Evolutionary conservation across 2,113 vertebrate genomes (phyloP), one percentile per base, ranked within the genome.

Genomic region (Podocnemis expansa): DNA sequence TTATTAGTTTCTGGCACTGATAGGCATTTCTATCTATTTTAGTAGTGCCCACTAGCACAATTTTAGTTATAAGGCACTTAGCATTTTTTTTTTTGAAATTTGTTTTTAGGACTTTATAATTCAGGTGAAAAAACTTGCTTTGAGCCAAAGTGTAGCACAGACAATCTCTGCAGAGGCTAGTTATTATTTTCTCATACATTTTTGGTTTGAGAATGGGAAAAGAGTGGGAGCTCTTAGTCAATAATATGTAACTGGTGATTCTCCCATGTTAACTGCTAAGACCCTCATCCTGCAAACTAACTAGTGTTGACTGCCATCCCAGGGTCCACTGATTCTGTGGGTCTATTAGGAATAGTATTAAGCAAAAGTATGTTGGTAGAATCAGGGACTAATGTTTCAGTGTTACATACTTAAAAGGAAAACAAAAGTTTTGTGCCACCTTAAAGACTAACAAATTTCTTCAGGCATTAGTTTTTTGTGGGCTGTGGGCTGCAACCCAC

Each of bases 71-170:
- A 95, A 87, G 89, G 56, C 88, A 93, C 49, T 94, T 95, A 95
- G 89, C 24, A 49, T 96, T 97, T 97, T 96, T 84, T 96, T 84
- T 95, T 91, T 96, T 92, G 94, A 93, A 95, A 95, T 94, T 97
- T 78, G 94, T 90, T 96, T 87, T 93, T 81, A 85, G 51, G 89
- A 93, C 56, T 92, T 97, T 93, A 89, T 54, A 96, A 94, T 95
- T 96, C 93, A 94, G 89, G 83, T 95, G 87, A 95, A 96, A 94
- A 93, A 96, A 24, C 31, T 90, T 93, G 22, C 88, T 97, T 97
- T 97, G 89, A 95, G 93, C 93, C 91, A 49, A 78, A 95, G 78
- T 91, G 52, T 87, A 63, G 80, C 90, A 92, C 29, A 97, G 58
- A 96, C 95, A 34, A 79, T 43, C 70, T 93, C n/a, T 67, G 58